Base-by-base conservation (phyloP, 92 coral and sea anemone species). In the Umimayanthus chanpuru region DNA sequence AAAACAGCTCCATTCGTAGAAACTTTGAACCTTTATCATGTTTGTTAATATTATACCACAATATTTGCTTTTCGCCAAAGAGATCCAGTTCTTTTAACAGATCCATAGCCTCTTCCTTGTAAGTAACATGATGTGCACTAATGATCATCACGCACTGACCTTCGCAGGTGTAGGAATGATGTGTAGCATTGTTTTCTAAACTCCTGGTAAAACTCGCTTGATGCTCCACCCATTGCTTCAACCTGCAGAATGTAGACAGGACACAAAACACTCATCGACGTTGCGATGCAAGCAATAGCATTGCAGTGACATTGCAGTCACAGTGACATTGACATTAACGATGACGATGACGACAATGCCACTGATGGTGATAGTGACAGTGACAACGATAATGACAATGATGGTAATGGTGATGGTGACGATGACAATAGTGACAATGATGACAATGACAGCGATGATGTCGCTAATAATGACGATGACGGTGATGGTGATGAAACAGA, bases 181-280 rank as follows among this genome's bases (percentile, higher is more conserved):
- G 99, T 96, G 86, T 95, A 96, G 81, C 99, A 96, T 68, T 96
- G 99, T 82, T 96, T 92, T 67, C 99, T 93, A 77, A 96, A 96
- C 87, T 97, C 96, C 56, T 96, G 99, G 82, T 96, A 96, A 91
- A 94, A 94, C 79, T 96, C 99, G 82, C 99, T 95, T 49, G 93
- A 88, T 20, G 99, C 99, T 39, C 99, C 99, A 36, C 99, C 99
- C 98, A 96, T 96, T 0, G 95, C 98, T 81, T 96, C 98, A 77
- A 96, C 98, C 98, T 96, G 72, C 73, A 5, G 68, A 78, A 49
- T 9, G 20, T n/a, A 4, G 20, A 20, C 9, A 6, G 26, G 26
- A 21, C 26, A 2, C 21, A 5, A 56, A 61, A 5, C 68, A 61
- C 26, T 53, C 68, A 61, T 14, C 68, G 9, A 18, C 7, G 26